phyloP scores from a whole-genome alignment of 2,113 vertebrate species.

The Corythoichthys intestinalis region DNA sequence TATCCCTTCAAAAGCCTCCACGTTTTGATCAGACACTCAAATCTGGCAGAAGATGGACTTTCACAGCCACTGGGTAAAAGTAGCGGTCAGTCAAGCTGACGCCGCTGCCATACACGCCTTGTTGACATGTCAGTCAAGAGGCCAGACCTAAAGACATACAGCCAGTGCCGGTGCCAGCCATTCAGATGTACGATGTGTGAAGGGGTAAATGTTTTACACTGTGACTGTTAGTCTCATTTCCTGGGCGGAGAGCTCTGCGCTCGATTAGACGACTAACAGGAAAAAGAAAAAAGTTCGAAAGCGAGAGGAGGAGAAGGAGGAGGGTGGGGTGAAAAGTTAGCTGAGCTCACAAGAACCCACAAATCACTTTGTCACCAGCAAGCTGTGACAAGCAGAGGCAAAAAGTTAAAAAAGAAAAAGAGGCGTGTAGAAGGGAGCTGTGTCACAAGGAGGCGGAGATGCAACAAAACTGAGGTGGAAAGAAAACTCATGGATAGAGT shows the following conservation, averaged over 20 bases:
- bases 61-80: slow-evolving; percentile 44
- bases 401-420: slow-evolving; percentile 21
- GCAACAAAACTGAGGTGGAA: slow-evolving; percentile 41
- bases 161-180: slow-evolving; percentile 19
- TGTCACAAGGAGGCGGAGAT: slow-evolving; percentile 31
- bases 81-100: slow-evolving; percentile 34
- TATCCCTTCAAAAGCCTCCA: slow-evolving; percentile 27
- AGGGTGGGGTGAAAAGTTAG: slow-evolving; percentile 51
- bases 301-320: slow-evolving; percentile 26
- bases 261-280: slow-evolving; percentile 71
- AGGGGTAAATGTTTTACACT: slow-evolving; percentile 70
- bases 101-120: slow-evolving; percentile 28
- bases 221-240: slow-evolving; percentile 80
- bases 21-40: slow-evolving; percentile 32
- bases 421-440: slow-evolving; percentile 37
- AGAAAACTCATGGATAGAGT: slow-evolving; percentile 42
- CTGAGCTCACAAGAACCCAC: slow-evolving; percentile 52
- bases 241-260: slow-evolving; percentile 81
- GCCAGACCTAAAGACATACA: slow-evolving; percentile 9
- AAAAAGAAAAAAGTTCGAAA: slow-evolving; percentile 53
- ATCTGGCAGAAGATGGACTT: slow-evolving; percentile 27
- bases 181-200: slow-evolving; percentile 48
- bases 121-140: slow-evolving; percentile 47
- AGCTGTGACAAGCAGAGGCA: slow-evolving; percentile 62
- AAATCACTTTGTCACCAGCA: slow-evolving; percentile 73